Conservation (phyloP, 2,888 invertebrate genomes). For the Pteria penguin region DNA sequence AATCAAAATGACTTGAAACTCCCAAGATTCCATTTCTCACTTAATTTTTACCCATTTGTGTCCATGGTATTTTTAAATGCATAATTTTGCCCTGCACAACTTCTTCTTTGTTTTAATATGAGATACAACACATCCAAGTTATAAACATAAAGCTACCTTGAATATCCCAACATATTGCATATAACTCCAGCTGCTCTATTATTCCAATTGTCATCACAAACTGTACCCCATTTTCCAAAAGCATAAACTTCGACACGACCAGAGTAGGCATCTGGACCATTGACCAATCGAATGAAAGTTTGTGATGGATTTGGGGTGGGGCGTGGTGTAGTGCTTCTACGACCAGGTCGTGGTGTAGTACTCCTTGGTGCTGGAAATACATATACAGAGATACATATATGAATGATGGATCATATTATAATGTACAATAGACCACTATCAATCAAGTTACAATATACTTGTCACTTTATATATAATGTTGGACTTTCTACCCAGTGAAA, state of each 20-base stretch:
- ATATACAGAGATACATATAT: too few relatives aligned
- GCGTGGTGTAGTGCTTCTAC: slow-evolving; percentile 15
- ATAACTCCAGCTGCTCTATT: slow-evolving; percentile 59
- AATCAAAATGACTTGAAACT: too few relatives aligned
- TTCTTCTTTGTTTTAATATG: not conserved
- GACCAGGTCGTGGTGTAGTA: slow-evolving; percentile 33
- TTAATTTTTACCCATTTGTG: too few relatives aligned
- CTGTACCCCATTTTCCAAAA: slow-evolving; percentile 64
- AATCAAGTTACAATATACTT: too few relatives aligned
- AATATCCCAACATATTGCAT: slow-evolving; percentile 68
- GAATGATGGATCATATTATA: too few relatives aligned
- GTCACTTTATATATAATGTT: too few relatives aligned
- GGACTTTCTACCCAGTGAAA: too few relatives aligned
- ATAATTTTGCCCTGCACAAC: too few relatives aligned
- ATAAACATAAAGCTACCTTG: slow-evolving; percentile 24
- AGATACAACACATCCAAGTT: too few relatives aligned
- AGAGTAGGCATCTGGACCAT: slow-evolving; percentile 31
- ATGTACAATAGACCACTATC: too few relatives aligned
- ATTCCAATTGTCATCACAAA: slow-evolving; percentile 66
- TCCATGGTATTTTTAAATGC: too few relatives aligned
- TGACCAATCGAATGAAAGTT: slow-evolving; percentile 42
- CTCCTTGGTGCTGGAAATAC: slow-evolving; percentile 26
- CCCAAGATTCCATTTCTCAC: too few relatives aligned
- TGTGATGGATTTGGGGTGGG: slow-evolving; percentile 47
- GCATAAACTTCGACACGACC: slow-evolving; percentile 62